Percentiles rank a stretch among this genome's conserved stretches.
Evolutionary conservation across 1,140 invertebrate genomes (phyloP).

Genomic region (Bombus balteatus): DNA sequence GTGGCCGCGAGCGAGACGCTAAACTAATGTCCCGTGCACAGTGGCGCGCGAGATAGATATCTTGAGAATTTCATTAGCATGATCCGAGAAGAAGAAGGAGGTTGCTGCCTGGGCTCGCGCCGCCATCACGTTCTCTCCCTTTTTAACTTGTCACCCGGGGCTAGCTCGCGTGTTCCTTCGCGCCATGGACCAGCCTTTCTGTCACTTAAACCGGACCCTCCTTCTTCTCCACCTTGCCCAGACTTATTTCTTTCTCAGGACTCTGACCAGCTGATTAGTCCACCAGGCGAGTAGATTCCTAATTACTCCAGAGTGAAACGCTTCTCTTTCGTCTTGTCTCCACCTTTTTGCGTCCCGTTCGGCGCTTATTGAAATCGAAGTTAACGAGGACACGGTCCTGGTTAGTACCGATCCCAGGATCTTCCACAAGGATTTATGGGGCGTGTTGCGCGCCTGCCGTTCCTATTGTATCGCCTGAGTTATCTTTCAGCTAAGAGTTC

Average conservation of each 20-base stretch:
- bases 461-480: not conserved
- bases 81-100: conserved; percentile 29
- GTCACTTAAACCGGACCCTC: conserved; percentile 37
- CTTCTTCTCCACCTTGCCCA: not conserved
- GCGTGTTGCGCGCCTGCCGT: not conserved
- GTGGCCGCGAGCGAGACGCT: conserved; percentile 55
- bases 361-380: not conserved
- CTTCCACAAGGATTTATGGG: not conserved
- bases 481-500: not conserved
- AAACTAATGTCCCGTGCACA: conserved; percentile 58
- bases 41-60: conserved; percentile 65
- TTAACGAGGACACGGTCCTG: not conserved
- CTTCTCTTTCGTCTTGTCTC: not conserved
- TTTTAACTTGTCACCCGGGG: conserved; percentile 60
- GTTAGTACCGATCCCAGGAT: not conserved
- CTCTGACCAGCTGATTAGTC: not conserved
- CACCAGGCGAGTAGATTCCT: not conserved
- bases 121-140: conserved; percentile 19
- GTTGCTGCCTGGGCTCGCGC: conserved; percentile 15
- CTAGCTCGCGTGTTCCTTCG: conserved; percentile 49
- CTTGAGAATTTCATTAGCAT: conserved; percentile 74
- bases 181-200: conserved; percentile 41
- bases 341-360: not conserved
- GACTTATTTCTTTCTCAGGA: not conserved
- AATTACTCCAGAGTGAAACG: not conserved